Base-by-base conservation (phyloP, 2,888 invertebrate genomes). In the Neoaliturus tenellus region DNA sequence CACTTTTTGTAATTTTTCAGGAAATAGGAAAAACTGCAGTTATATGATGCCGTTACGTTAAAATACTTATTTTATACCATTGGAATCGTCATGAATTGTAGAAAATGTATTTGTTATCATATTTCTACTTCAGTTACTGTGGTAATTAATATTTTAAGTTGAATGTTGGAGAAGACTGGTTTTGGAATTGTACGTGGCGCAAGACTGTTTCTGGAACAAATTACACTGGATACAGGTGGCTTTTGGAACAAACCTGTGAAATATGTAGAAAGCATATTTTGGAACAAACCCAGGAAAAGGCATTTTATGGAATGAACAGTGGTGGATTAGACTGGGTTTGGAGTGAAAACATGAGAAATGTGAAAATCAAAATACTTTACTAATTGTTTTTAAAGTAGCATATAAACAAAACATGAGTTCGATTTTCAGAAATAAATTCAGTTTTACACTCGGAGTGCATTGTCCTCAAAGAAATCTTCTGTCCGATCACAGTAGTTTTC, bases 201-300 rank as follows among this genome's bases (percentile, higher is more conserved):
- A 33, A 71, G 71, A 71, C 71, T 71, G 71, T 1, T 71, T 71
- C 33, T 71, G 71, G 71, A 71, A 71, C 17, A 71, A 71, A 71
- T 33, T 33, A 31, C n/a, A 33, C 33, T 71, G 71, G 71, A 71
- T 71, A 71, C n/a, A 71, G 71, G 71, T 33, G n/a, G 71, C 33
- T 2, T 71, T 12, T 31, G 71, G 71, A 71, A 71, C 35, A 71
- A 33, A 71, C 25, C 25, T 12, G 35, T 71, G 25, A 25, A 39
- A 39, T 55, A 55, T 55, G 55, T 17, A 55, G 17, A 55, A 55
- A 33, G 17, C 71, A 2, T 8, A 2, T 71, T 71, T 71, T 71
- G 71, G 71, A 71, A 33, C 71, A 31, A 31, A 71, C 71, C 1
- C 12, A 28, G 71, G 71, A 71, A 2, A 71, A 71, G 71, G 17